A percentile compares a stretch with the other conserved stretches of the same genome.
Conservation (phyloP, 2,888 invertebrate species). For the Nebria brevicollis region DNA sequence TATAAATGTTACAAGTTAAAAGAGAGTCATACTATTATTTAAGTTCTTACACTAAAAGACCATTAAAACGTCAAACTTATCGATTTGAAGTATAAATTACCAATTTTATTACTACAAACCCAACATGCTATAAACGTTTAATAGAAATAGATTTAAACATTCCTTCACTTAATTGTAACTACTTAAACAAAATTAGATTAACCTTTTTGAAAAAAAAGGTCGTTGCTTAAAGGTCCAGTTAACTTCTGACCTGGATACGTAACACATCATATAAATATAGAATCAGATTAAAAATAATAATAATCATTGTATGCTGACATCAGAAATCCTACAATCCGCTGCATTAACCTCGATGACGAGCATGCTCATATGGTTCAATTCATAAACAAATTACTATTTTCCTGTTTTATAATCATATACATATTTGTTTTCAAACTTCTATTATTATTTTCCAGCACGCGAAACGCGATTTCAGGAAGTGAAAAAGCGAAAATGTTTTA, state of each 20-base stretch:
- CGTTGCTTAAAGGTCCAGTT: constrained; percentile 1
- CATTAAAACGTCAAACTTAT: neutral
- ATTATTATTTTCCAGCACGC: constrained; percentile 16
- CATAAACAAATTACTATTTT: constrained; percentile 32
- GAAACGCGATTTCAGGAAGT: neutral
- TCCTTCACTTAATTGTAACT: neutral
- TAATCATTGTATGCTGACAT: neutral
- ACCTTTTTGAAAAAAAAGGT: constrained; percentile 16
- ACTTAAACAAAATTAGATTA: constrained; percentile 14
- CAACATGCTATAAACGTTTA: neutral
- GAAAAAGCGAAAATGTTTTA: neutral
- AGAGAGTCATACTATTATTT: neutral
- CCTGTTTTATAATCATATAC: constrained; percentile 33
- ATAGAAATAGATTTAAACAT: neutral
- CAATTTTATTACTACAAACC: neutral
- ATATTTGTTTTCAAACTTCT: constrained; percentile 6
- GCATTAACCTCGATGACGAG: constrained; percentile 6
- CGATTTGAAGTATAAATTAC: constrained; percentile 6
- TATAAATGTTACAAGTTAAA: too few relatives aligned
- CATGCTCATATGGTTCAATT: constrained; percentile 13
- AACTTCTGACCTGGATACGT: constrained; percentile 13
- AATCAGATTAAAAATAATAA: neutral
- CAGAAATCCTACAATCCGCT: neutral
- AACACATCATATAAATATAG: neutral
- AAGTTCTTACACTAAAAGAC: too few relatives aligned